phyloP scores from a whole-genome alignment of 1,140 invertebrate species.

The Octopus sinensis region DNA sequence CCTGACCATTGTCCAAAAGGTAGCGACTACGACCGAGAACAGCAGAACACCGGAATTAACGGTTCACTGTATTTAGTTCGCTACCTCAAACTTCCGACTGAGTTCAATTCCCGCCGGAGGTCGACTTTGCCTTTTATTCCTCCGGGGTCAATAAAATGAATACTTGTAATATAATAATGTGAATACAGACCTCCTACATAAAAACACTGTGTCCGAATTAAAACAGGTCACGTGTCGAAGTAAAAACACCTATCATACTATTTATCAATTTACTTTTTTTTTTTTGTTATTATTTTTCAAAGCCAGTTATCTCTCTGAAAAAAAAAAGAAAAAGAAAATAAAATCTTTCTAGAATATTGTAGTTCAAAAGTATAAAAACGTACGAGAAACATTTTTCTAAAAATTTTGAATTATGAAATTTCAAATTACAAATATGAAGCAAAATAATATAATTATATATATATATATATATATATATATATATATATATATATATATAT shows the following conservation, averaged over 20 bases:
- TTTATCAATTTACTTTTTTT: not conserved
- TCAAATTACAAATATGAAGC: not conserved
- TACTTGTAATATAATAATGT: no score
- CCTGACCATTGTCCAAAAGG: no score
- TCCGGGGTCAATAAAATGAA: not conserved
- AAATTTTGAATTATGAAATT: not conserved
- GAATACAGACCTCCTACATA: no score
- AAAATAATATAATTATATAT: not conserved
- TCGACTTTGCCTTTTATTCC: not conserved
- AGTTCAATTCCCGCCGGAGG: not conserved
- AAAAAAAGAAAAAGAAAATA: not conserved
- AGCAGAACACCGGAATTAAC: not conserved
- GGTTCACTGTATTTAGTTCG: not conserved
- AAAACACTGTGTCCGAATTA: no score
- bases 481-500: not conserved
- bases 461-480: constrained; percentile 5
- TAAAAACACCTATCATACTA: not conserved
- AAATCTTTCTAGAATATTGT: not conserved
- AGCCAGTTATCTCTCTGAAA: not conserved
- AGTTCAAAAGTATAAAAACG: not conserved
- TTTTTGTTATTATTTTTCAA: not conserved
- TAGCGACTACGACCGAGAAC: not conserved
- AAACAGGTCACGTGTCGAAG: no score
- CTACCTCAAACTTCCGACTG: not conserved
- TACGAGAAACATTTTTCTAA: not conserved